These are phyloP conservation scores for Sparidentex hasta DNA, from an alignment of 2,797 vertebrate genomes.

Conservation along the genomic window DNA sequence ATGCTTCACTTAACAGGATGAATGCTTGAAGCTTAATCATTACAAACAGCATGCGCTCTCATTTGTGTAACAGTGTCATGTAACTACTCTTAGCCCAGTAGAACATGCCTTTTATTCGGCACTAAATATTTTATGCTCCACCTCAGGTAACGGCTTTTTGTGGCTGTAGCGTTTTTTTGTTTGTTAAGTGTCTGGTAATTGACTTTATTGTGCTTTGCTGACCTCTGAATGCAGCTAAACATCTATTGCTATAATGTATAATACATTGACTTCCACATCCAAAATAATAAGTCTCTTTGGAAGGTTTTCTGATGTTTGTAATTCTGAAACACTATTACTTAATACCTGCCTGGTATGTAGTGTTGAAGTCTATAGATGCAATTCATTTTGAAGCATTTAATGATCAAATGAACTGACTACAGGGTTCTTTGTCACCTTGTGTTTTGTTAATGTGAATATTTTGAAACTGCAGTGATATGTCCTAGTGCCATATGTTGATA, in stretches of 20 bases:
- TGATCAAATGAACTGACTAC: slow-evolving; percentile 8
- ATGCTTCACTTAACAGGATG: slow-evolving; percentile 51
- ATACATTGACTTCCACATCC: slow-evolving; percentile 6
- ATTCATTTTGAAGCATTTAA: slow-evolving; percentile 19
- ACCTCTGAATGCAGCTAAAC: slow-evolving; percentile 30
- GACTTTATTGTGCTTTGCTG: slow-evolving; percentile 38
- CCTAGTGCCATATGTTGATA: slow-evolving; percentile 10
- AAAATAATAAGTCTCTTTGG: slow-evolving; percentile 23
- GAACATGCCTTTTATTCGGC: slow-evolving; percentile 50
- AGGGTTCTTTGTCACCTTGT: slow-evolving; percentile 21
- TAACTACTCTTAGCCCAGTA: slow-evolving; percentile 48
- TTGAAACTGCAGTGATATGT: slow-evolving; percentile 1
- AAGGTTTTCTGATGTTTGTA: not conserved
- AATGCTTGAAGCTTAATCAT: slow-evolving; percentile 64
- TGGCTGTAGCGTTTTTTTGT: slow-evolving; percentile 46
- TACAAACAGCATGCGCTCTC: slow-evolving; percentile 48
- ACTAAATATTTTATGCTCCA: slow-evolving; percentile 60
- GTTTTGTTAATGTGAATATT: slow-evolving; percentile 45
- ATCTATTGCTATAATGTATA: slow-evolving; percentile 10
- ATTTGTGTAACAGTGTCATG: slow-evolving; percentile 56
- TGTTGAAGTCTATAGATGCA: not conserved
- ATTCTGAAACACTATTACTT: slow-evolving; percentile 7
- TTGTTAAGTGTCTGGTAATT: slow-evolving; percentile 32
- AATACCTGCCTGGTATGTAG: not conserved
- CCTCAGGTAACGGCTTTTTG: slow-evolving; percentile 73